Base-by-base conservation (phyloP, 2,113 vertebrate genomes). In the Amphilophus citrinellus region DNA sequence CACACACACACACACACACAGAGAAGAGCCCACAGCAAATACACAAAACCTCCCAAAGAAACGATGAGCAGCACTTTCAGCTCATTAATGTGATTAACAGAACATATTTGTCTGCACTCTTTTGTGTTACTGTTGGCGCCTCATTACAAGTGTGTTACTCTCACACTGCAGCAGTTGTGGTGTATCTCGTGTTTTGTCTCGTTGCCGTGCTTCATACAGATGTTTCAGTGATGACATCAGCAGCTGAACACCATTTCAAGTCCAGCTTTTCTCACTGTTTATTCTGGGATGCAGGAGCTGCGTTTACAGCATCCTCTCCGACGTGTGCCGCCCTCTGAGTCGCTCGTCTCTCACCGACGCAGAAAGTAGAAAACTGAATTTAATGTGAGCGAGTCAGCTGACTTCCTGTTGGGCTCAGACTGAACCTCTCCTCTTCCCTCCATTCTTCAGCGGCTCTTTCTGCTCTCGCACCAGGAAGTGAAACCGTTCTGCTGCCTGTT, bases 401-500 rank as follows among this genome's bases (percentile, higher is more conserved):
- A 73, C 32, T 61, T 61, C 76, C 76, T 78, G 59, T 32, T 20
- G 6, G 1, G 22, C 42, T 68, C 62, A 14, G 15, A 20, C 50
- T 32, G 35, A 57, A 14, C 56, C 62, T 79, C 30, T 79, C 56
- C 61, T 39, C 53, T 59, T 80, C 79, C 79, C 77, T 79, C 77
- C 60, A 79, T 79, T 79, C 76, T 78, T 78, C 59, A 61, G 59
- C 27, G 35, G 50, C 35, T 71, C 20, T 47, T 30, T 30, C 79
- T 71, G 42, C 20, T 32, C 68, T 63, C 68, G 56, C 39, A 76
- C 8, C 76, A 84, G 82, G 82, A 84, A 84, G 56, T 57, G 82
- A 84, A 84, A 78, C 62, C 18, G 1, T 30, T 61, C 37, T 61
- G 58, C 76, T 50, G 56, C 57, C 37, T 15, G 63, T 14, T 30